Base-by-base conservation (phyloP, 1,140 invertebrate genomes). In the Trichonephila clavata region DNA sequence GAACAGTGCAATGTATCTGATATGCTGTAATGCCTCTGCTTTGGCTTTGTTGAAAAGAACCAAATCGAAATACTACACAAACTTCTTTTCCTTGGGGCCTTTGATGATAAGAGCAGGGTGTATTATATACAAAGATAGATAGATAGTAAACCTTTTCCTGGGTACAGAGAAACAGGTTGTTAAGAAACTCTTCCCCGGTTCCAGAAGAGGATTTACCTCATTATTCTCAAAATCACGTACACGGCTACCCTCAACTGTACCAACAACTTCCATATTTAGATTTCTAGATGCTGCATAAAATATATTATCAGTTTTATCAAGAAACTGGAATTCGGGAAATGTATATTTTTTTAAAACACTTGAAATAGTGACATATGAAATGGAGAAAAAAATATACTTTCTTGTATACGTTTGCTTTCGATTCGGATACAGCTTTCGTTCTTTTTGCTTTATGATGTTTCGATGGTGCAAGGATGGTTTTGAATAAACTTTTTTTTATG, bases 161-260 rank as follows among this genome's bases (percentile, higher is more conserved):
- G 20, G 14, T 87, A 39, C 60, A 39, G 86, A 39, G 86, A 63
- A 61, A 63, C 86, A 61, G 86, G 86, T 87, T 87, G 86, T 87
- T 87, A 87, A n/a, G 43, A 61, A 63, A 43, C 50, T 84, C 83
- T 59, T 60, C 14, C n/a, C 50, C 32, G n/a, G 50, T 24, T 57
- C 27, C 21, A 39, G 61, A 63, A 59, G 50, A 50, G 50, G 81
- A 27, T 83, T 83, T 59, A n/a, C 43, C 81, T 83, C 81, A 59
- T 83, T 83, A 83, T 83, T 50, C 50, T 57, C 4, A 43, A 83
- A 83, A 87, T 87, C 86, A 87, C 86, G 86, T 87, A 87, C 86
- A 13, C 32, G 59, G 27, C 43, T 50, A 77, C 71, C 27, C 71
- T 77, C 27, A 77, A 32, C n/a, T 18, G 83, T 14, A 59, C 57